Conservation (phyloP, 2,888 invertebrate species). For the Galerucella nymphaeae region DNA sequence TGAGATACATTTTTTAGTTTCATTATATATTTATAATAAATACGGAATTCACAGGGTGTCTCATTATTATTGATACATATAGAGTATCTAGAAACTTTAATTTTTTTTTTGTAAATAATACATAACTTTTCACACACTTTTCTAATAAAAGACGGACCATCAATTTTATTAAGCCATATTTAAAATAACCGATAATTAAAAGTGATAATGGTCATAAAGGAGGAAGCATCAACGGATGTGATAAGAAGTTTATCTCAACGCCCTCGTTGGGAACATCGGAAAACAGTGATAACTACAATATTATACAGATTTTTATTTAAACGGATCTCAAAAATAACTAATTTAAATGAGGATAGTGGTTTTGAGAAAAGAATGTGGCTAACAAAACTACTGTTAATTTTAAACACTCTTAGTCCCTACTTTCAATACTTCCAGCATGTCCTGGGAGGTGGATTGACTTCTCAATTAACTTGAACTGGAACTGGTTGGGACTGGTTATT, state of each 20-base stretch:
- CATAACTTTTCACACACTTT: neutral
- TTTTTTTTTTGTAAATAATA: neutral
- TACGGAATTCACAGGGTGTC: no score
- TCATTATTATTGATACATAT: no score
- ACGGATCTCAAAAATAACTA: neutral
- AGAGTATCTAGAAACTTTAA: no score
- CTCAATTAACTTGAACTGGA: no score
- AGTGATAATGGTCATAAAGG: slow-evolving; percentile 25
- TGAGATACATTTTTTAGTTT: no score
- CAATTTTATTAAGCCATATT: slow-evolving; percentile 1
- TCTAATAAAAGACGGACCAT: slow-evolving; percentile 10
- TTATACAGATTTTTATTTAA: slow-evolving; percentile 8
- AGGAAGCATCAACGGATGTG: slow-evolving; percentile 45
- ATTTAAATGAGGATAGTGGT: neutral
- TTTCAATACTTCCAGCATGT: no score
- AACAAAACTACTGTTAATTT: no score
- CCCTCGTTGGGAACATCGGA: slow-evolving; percentile 37
- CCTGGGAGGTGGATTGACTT: no score
- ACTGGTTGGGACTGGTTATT: no score
- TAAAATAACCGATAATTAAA: slow-evolving; percentile 15
- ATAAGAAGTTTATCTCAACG: slow-evolving; percentile 44
- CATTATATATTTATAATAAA: no score
- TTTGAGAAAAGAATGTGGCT: neutral
- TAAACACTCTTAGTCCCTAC: no score
- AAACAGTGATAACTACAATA: slow-evolving; percentile 16